Conservation (phyloP, 2,797 vertebrate genomes). For the Avahi laniger region DNA sequence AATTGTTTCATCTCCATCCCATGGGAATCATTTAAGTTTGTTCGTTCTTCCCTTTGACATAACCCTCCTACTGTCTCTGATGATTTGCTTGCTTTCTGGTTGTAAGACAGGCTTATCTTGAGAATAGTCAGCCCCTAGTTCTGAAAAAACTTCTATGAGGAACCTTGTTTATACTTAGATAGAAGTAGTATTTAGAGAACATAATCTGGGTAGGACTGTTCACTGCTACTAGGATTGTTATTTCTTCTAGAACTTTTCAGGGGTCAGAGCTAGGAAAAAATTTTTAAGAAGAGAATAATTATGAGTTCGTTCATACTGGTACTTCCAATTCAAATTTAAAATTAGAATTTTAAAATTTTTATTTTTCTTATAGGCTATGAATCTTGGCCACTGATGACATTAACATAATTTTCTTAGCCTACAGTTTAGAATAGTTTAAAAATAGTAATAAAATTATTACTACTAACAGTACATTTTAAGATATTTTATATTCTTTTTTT, state of each 20-base stretch:
- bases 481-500: neutral
- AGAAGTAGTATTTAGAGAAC: neutral
- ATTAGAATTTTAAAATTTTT: neutral
- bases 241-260: neutral
- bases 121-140: neutral
- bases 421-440: neutral
- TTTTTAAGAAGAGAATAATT: neutral
- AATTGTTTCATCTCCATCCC: neutral
- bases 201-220: neutral
- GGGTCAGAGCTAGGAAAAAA: neutral
- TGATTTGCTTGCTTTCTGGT: neutral
- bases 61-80: neutral
- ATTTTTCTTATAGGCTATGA: neutral
- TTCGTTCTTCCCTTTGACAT: neutral
- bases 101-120: neutral
- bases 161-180: neutral
- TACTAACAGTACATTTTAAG: neutral
- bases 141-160: neutral
- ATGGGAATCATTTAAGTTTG: neutral
- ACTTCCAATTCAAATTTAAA: neutral
- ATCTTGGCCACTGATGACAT: neutral
- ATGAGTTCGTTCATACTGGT: neutral
- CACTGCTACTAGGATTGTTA: neutral
- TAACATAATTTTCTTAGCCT: neutral
- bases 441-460: neutral